These are phyloP conservation scores for Tribolium castaneum DNA, from an alignment of 1,140 invertebrate species.

Conservation along the genomic window DNA sequence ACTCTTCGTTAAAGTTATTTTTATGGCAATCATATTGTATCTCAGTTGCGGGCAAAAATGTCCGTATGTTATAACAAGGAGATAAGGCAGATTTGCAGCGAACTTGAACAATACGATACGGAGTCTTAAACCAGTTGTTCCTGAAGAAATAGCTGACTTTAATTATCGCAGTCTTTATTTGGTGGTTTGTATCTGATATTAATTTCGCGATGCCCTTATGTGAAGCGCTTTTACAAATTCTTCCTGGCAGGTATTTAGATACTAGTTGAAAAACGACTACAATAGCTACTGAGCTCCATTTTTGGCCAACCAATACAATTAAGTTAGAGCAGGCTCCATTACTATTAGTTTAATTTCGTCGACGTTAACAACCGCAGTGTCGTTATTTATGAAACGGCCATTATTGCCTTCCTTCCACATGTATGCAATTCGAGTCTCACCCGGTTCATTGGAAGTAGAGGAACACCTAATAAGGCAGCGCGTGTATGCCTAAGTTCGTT, in stretches of 20 bases:
- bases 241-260: neutral
- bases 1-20: constrained; percentile 29
- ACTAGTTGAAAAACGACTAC: neutral
- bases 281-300: neutral
- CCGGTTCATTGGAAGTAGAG: constrained; percentile 44
- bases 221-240: neutral
- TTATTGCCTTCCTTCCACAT: constrained; percentile 16
- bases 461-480: constrained; percentile 46
- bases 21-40: constrained; percentile 21
- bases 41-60: constrained; percentile 18
- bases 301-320: constrained; percentile 30
- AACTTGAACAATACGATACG: neutral
- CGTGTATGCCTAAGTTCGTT: constrained; percentile 41
- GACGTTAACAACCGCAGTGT: constrained; percentile 39
- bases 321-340: constrained; percentile 35
- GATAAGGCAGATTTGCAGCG: neutral
- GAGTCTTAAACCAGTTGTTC: too few relatives aligned
- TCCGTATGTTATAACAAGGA: neutral
- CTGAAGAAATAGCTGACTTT: too few relatives aligned
- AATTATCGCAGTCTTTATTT: too few relatives aligned
- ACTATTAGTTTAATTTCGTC: constrained; percentile 41
- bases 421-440: constrained; percentile 39
- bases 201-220: too few relatives aligned
- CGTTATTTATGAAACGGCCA: constrained; percentile 44
- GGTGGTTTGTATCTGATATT: too few relatives aligned